Evolutionary conservation across 2,888 invertebrate species (phyloP).

Genomic region (Megastigmus dorsalis): DNA sequence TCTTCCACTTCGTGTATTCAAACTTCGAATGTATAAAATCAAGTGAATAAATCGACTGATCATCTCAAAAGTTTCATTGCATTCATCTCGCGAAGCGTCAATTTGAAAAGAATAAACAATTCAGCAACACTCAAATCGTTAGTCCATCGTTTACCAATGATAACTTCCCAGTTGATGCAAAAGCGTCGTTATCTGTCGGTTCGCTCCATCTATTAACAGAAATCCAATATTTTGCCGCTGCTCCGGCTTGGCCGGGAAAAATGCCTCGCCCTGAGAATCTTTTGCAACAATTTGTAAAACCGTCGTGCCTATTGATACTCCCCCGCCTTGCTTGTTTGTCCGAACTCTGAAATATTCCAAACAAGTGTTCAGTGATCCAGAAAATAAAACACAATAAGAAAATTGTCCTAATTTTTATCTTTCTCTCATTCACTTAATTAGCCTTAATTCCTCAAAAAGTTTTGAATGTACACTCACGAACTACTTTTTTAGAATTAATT

Average conservation of each 20-base stretch:
- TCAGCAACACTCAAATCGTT: too few relatives aligned
- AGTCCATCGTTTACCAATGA: constrained; percentile 39
- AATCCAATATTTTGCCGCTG: constrained; percentile 75
- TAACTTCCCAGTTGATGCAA: constrained; percentile 64
- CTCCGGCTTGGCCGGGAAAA: constrained; percentile 65
- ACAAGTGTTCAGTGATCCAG: not conserved
- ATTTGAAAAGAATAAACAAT: not conserved
- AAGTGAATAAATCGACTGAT: too few relatives aligned
- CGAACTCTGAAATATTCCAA: constrained; percentile 68
- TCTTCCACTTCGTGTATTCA: too few relatives aligned
- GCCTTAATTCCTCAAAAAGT: too few relatives aligned
- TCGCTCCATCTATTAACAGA: constrained; percentile 73
- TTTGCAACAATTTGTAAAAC: constrained; percentile 69
- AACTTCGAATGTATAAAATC: too few relatives aligned
- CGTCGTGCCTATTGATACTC: constrained; percentile 65
- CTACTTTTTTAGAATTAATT: too few relatives aligned
- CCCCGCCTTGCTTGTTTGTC: constrained; percentile 58
- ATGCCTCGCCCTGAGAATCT: constrained; percentile 61
- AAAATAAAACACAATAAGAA: too few relatives aligned
- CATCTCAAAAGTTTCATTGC: too few relatives aligned
- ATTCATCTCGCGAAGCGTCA: too few relatives aligned
- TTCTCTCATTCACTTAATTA: too few relatives aligned
- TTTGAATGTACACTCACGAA: too few relatives aligned
- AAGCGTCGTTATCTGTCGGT: constrained; percentile 65
- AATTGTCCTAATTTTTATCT: too few relatives aligned